These are phyloP conservation scores for Lutjanus argentimaculatus DNA, from an alignment of 2,797 vertebrate genomes.

Conservation along the genomic window DNA sequence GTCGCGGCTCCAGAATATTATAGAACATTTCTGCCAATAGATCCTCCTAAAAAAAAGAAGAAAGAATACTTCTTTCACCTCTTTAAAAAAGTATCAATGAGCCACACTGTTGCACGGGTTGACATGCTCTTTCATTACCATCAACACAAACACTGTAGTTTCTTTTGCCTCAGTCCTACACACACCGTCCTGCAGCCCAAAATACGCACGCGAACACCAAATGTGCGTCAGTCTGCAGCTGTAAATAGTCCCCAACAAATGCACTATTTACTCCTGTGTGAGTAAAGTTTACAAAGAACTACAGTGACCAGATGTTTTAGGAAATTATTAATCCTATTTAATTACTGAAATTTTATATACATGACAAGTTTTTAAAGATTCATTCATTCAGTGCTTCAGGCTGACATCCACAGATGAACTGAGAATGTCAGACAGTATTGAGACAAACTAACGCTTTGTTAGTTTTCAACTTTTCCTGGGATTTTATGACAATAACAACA, in stretches of 20 bases:
- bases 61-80: too few species aligned
- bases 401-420: background rate
- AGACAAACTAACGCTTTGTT: background rate
- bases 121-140: background rate
- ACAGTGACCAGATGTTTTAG: too few species aligned
- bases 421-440: background rate
- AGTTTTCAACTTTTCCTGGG: background rate
- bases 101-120: background rate
- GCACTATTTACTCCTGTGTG: too few species aligned
- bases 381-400: background rate
- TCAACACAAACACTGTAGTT: background rate
- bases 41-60: too few species aligned
- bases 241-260: background rate
- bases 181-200: background rate
- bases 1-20: too few species aligned
- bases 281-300: too few species aligned
- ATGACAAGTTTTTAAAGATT: background rate
- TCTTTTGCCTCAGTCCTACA: background rate
- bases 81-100: too few species aligned
- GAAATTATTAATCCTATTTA: background rate
- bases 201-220: background rate
- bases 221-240: background rate
- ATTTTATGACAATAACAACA: background rate
- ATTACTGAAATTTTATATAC: background rate
- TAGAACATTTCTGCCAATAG: too few species aligned